These are phyloP conservation scores for Orbicella faveolata DNA, from an alignment of 64 coral and sea anemone species.

Conservation along the genomic window DNA sequence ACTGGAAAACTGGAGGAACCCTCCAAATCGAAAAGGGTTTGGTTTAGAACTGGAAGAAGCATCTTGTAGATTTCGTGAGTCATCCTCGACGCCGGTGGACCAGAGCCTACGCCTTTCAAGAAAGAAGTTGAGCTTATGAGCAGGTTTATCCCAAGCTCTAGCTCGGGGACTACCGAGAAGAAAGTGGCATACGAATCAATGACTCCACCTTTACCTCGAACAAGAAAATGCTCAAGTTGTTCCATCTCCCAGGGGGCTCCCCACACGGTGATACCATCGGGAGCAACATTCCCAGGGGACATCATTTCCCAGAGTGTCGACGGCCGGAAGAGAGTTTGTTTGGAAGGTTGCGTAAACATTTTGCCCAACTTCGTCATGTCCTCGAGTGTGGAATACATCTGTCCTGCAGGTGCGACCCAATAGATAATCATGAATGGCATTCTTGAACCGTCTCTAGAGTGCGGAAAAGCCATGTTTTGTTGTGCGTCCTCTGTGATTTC, in stretches of 20 bases:
- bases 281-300: constrained; percentile 23
- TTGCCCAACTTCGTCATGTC: constrained; percentile 47
- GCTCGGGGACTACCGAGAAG: constrained; percentile 35
- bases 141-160: constrained; percentile 46
- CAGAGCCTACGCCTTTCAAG: not conserved
- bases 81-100: not conserved
- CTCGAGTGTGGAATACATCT: constrained; percentile 54
- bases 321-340: constrained; percentile 11
- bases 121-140: constrained; percentile 19
- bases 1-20: not conserved
- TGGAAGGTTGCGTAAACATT: constrained; percentile 10
- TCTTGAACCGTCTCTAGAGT: not conserved
- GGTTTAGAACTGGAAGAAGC: constrained; percentile 49
- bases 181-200: constrained; percentile 24
- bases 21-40: constrained; percentile 30
- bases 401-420: constrained; percentile 55
- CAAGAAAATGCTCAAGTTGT: constrained; percentile 34
- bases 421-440: constrained; percentile 29
- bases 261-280: constrained; percentile 46
- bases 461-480: constrained; percentile 46
- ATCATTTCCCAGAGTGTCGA: constrained; percentile 44
- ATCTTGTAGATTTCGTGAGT: constrained; percentile 16
- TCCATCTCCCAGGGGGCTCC: constrained; percentile 62
- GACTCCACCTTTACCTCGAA: constrained; percentile 43
- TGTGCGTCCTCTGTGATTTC: not conserved